Evolutionary conservation across 2,113 vertebrate genomes (phyloP).

Genomic region (Chiloscyllium plagiosum): DNA sequence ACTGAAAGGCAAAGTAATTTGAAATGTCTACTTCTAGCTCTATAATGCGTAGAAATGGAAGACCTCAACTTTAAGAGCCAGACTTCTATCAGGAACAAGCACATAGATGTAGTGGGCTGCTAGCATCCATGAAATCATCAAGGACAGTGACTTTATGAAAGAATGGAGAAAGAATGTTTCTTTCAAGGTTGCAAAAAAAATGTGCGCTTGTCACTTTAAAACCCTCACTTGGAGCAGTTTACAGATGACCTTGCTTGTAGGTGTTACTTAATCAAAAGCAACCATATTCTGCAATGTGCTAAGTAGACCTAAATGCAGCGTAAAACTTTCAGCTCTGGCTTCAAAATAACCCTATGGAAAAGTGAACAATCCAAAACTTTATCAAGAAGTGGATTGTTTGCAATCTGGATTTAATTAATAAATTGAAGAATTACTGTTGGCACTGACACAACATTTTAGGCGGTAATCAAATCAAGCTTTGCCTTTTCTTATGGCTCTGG

Average conservation of each 20-base stretch:
- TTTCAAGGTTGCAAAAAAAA: background rate
- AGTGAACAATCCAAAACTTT: background rate
- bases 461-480: constrained; percentile 17
- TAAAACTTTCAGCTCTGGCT: background rate
- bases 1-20: background rate
- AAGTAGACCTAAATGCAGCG: background rate
- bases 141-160: background rate
- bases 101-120: background rate
- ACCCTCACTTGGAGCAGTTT: background rate
- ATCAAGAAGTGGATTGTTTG: background rate
- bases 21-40: background rate
- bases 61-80: background rate
- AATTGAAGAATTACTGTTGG: background rate
- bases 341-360: background rate
- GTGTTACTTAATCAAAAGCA: background rate
- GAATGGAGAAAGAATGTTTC: background rate
- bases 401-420: constrained; percentile 10
- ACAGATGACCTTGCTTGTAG: background rate
- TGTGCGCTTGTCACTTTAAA: background rate
- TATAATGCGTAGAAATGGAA: background rate
- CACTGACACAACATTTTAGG: background rate
- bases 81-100: background rate
- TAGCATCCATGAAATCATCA: background rate
- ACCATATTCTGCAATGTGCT: background rate
- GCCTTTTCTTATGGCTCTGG: background rate